Base-by-base conservation (phyloP, 2,888 invertebrate genomes). In the Standfussiana lucernea region DNA sequence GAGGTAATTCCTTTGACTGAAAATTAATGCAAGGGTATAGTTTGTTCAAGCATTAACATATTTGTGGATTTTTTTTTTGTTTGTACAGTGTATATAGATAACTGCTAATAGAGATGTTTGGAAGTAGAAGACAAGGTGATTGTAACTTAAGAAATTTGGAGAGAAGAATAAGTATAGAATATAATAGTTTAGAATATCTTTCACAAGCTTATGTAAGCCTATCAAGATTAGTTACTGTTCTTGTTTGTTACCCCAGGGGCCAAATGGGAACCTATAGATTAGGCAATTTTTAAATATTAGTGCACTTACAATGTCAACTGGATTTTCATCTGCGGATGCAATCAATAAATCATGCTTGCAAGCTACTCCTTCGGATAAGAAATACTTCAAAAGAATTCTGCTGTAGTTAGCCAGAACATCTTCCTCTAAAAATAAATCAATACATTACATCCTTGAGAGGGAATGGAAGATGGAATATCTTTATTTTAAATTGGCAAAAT, bases 311-410 rank as follows among this genome's bases (percentile, higher is more conserved):
- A 98, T 95, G 80, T 97, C 96, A 21, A 95, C 92, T 37, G 98
- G 97, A 90, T 97, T 97, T 77, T 97, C 97, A 95, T 98, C 98
- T 88, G 98, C 97, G 86, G 98, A 98, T 76, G 98, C 98, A 80
- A 99, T 92, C 81, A 98, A 97, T 42, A 98, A 91, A 42, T 97
- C 96, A 95, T 99, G 99, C 56, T 97, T 97, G 83, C 97, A 98
- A 40, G 98, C 97, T 32, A 98, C 96, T 59, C 99, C 99, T 96
- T 99, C 99, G n/a, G 99, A 98, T 84, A 99, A 94, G 90, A 98
- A 99, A 93, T 99, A 99, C 93, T 98, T 99, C 35, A 97, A 94
- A 88, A 99, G 94, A 69, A 98, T 97, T 93, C 98, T 97, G 71
- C 98, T 97, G 94, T 99, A 98, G 79, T 97, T 97, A 15, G 98